Evolutionary conservation across 2,797 vertebrate species (phyloP).

Genomic region (Periophthalmus magnuspinnatus): DNA sequence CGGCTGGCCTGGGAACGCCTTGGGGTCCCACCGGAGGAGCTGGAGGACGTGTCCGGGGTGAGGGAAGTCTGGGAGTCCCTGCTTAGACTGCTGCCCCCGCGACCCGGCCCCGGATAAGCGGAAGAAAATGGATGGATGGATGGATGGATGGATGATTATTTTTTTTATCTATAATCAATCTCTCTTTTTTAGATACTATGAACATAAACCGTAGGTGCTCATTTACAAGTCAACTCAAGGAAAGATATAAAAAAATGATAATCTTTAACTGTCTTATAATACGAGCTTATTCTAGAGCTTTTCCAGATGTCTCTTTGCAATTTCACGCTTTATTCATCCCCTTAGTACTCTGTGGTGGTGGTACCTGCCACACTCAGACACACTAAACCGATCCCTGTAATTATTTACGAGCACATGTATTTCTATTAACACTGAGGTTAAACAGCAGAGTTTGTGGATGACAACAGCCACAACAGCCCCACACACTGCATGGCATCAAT

Average conservation of each 20-base stretch:
- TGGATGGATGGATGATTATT: no score
- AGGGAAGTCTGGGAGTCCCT: no score
- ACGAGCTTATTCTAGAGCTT: neutral
- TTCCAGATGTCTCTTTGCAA: neutral
- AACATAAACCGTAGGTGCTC: no score
- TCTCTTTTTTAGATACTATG: no score
- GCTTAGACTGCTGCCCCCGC: no score
- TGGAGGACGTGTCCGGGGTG: no score
- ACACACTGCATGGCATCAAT: constrained; percentile 59
- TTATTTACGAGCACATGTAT: neutral
- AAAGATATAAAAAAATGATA: neutral
- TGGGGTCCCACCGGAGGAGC: no score
- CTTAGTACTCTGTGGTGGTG: neutral
- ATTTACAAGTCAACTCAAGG: no score
- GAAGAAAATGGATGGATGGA: no score
- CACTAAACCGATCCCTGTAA: neutral
- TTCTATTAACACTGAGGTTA: neutral
- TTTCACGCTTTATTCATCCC: neutral
- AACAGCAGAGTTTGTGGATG: neutral
- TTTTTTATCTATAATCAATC: no score
- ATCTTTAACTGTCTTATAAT: neutral
- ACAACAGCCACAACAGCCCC: constrained; percentile 24
- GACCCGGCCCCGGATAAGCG: no score
- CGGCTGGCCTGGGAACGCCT: no score
- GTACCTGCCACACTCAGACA: neutral